Evolutionary conservation across 1,140 invertebrate species (phyloP), one percentile per base, ranked within the genome.

Genomic region (Drosophila biarmipes): DNA sequence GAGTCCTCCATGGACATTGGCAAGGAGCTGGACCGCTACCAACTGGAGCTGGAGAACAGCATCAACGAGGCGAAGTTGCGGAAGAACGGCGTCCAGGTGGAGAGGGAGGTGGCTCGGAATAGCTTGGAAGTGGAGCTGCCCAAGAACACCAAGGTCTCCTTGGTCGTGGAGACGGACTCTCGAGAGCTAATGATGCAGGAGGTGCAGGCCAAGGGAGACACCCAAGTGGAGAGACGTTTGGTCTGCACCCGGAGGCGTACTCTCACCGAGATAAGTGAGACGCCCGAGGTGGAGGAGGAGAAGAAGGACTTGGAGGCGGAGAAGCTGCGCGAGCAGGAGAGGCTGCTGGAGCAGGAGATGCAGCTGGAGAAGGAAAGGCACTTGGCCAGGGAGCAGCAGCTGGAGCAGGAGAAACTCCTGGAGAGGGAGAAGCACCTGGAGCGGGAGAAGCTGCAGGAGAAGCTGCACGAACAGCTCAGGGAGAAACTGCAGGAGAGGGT

Each of bases 1-100:
- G 91, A 92, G 51, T 79, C 77, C 35, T 80, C 77, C 40, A 76
- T 92, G 77, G 89, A 91, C 55, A 92, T 92, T 40, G 91, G 91
- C 15, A 90, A 91, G 64, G 91, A 92, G 48, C 46, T 92, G 42
- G 91, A 92, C 73, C 80, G 90, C 15, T 92, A 92, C 61, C 91
- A 92, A 46, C 53, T 92, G 53, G 91, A 92, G 61, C 59, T 92
- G 27, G 91, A 92, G 59, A 92, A 92, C 24, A 92, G 91, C 74
- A 92, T 92, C 15, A 92, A 92, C 55, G 91, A 92, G 49, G 91
- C 91, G 4, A 92, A 92, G 64, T 46, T 89, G 35, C 63, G 86
- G 14, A 92, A 84, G 45, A 77, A 73, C 40, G 76, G 79, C 12
- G 27, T 77, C 2, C 8, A 34, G 17, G 34, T 34, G 24, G 62